These are phyloP conservation scores for Hydrozoanthus gracilis DNA, from an alignment of 92 coral and sea anemone genomes.

Conservation along the genomic window DNA sequence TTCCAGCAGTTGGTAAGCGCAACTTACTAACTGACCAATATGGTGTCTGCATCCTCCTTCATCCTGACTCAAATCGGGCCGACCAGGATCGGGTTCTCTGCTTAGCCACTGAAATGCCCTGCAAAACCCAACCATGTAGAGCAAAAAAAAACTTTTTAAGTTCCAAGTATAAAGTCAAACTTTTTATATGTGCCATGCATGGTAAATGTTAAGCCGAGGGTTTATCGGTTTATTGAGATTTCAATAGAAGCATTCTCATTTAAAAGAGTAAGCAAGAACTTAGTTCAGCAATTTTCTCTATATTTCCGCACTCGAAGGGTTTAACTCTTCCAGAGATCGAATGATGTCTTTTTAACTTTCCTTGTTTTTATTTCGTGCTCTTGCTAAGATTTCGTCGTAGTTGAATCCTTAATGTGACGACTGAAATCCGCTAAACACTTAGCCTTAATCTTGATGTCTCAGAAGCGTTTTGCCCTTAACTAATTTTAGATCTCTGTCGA, in stretches of 20 bases:
- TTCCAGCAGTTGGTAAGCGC: conserved; percentile 98
- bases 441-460: not conserved
- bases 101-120: too few species aligned
- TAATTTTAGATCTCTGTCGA: not conserved
- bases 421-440: conserved; percentile 2
- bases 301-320: not conserved
- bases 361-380: not conserved
- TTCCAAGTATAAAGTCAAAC: too few species aligned
- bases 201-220: too few species aligned
- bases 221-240: too few species aligned
- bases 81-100: not conserved
- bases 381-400: conserved; percentile 2
- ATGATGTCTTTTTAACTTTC: not conserved
- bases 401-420: not conserved
- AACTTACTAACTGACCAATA: conserved; percentile 19
- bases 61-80: not conserved
- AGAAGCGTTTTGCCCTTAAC: not conserved
- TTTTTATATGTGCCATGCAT: not conserved
- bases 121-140: not conserved
- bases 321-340: not conserved
- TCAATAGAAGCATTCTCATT: too few species aligned
- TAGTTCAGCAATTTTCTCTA: not conserved
- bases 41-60: not conserved
- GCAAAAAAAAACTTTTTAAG: not conserved
- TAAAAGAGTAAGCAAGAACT: too few species aligned